These are phyloP conservation scores for Phainopepla nitens DNA, from an alignment of 2,113 vertebrate genomes.

Conservation along the genomic window DNA sequence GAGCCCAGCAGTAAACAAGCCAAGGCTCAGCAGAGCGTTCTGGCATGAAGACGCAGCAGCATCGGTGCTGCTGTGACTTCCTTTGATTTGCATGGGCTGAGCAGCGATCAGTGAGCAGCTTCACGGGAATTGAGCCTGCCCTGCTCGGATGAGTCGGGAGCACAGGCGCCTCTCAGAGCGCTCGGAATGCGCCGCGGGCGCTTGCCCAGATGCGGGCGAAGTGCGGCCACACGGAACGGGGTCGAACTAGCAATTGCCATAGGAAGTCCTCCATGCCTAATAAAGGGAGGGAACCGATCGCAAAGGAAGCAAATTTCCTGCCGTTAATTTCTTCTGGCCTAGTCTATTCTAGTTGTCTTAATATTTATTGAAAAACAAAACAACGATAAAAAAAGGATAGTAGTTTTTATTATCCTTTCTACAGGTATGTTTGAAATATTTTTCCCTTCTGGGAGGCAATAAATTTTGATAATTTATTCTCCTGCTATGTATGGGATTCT, in stretches of 20 bases:
- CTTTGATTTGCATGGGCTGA: neutral
- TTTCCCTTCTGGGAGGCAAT: neutral
- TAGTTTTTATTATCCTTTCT: neutral
- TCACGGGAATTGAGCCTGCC: neutral
- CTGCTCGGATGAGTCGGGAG: neutral
- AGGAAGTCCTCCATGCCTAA: neutral
- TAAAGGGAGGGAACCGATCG: neutral
- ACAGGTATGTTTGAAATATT: neutral
- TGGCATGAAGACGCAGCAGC: neutral
- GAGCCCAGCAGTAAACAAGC: slow-evolving; percentile 15
- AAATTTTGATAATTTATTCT: neutral
- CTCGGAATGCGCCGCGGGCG: neutral
- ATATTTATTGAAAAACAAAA: neutral
- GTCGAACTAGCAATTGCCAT: rapidly evolving
- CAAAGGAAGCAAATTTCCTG: neutral
- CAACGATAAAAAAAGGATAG: neutral
- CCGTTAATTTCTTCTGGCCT: neutral
- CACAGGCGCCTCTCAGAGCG: neutral
- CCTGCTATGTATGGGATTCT: neutral
- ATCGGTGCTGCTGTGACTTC: neutral
- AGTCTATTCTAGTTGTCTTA: neutral
- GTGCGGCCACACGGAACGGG: neutral
- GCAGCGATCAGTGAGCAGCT: neutral
- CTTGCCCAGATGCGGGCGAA: neutral
- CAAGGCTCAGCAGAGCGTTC: slow-evolving; percentile 30